Conservation (phyloP, 2,113 vertebrate species). For the Condylura cristata region DNA sequence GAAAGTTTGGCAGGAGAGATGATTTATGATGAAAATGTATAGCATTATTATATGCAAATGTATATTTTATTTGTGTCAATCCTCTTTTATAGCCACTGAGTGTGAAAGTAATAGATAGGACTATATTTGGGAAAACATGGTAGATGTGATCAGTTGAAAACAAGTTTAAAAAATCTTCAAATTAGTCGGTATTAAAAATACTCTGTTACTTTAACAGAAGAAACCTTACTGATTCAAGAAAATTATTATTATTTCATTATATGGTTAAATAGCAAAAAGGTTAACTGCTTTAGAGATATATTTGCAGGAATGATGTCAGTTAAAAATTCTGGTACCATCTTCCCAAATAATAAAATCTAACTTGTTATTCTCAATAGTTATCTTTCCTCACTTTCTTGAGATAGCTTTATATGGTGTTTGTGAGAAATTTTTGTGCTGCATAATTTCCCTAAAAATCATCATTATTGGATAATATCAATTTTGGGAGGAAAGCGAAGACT, state of each 20-base stretch:
- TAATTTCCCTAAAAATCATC: background rate
- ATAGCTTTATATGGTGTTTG: background rate
- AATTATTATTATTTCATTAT: background rate
- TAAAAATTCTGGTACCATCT: background rate
- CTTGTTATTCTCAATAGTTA: background rate
- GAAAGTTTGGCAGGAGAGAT: background rate
- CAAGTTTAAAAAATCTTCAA: background rate
- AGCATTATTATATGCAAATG: background rate
- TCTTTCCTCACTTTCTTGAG: background rate
- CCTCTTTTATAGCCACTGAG: background rate
- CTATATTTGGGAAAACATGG: background rate
- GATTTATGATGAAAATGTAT: conserved; percentile 9
- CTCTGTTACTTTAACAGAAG: background rate
- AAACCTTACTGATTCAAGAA: background rate
- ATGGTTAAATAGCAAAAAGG: background rate
- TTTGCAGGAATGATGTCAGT: background rate
- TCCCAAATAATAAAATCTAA: background rate
- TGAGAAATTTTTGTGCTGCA: background rate
- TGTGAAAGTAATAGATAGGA: background rate
- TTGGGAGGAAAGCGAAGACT: background rate
- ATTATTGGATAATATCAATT: background rate
- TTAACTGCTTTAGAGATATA: background rate
- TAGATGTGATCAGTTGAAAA: background rate
- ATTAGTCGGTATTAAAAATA: background rate
- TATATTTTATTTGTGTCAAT: background rate